phyloP scores from a whole-genome alignment of 2,888 invertebrate species.

The Sesia apiformis region DNA sequence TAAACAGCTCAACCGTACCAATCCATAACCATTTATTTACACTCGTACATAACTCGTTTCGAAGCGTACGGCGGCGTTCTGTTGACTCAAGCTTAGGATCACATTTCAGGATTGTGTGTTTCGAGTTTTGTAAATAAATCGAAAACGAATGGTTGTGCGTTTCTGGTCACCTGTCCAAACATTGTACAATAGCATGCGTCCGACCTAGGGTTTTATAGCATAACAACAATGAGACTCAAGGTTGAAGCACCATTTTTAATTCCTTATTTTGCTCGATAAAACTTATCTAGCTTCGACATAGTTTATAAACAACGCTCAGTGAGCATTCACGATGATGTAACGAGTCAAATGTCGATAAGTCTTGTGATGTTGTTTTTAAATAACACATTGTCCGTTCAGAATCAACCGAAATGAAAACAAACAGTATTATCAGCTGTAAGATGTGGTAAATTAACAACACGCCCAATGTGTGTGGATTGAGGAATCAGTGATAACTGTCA shows the following conservation, averaged over 20 bases:
- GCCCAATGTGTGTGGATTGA: no score
- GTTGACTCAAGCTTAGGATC: no score
- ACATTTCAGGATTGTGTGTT: conserved; percentile 1
- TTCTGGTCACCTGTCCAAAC: conserved; percentile 19
- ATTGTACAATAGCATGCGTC: conserved; percentile 10
- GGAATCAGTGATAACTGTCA: no score
- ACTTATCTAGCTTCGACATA: background rate
- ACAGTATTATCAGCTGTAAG: no score
- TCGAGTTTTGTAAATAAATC: conserved; percentile 16
- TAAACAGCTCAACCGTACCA: conserved; percentile 34
- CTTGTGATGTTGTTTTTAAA: no score
- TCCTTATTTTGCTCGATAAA: background rate
- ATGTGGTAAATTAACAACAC: no score
- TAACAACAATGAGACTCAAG: conserved; percentile 11
- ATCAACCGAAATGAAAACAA: no score
- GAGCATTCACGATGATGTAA: background rate
- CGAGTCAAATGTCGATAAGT: background rate
- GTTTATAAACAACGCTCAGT: background rate
- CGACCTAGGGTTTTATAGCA: conserved; percentile 15
- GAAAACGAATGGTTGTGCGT: conserved; percentile 10
- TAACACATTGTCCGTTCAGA: no score
- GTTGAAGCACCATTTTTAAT: conserved; percentile 5
- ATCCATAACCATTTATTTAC: conserved; percentile 15
- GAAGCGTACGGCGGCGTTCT: background rate
- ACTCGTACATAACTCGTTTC: conserved; percentile 4